Evolutionary conservation across 2,888 invertebrate species (phyloP), one percentile per base, ranked within the genome.

Genomic region (Leucoptera coffeella): DNA sequence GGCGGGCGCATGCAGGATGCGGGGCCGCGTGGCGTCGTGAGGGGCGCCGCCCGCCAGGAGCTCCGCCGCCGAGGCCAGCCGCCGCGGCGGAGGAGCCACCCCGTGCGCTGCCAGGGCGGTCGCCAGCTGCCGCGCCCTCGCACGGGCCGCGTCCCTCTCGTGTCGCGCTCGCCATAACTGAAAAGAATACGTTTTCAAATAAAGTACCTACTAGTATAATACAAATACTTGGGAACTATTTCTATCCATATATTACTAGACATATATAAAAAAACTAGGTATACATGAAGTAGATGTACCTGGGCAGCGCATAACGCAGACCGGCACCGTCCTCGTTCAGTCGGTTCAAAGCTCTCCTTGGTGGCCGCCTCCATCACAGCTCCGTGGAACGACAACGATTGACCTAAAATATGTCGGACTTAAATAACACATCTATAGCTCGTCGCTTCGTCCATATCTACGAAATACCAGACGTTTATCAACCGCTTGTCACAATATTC

Each of bases 91-190:
- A 35, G 86, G 82, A 46, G 83, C 81, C 48, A 89, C 80, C 38
- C 88, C 89, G 55, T 87, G 83, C 32, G 80, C 78, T 54, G 87
- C 87, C 61, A 91, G 74, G 47, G 87, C 83, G 50, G 85, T 86
- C 46, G 92, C 88, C 43, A 94, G 65, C 52, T 91, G 88, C 31
- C 87, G 80, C 41, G 91, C 86, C 43, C 88, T 78, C 42, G 90
- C 73, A 40, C 83, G 74, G 1, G 92, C 88, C 59, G 91, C 80
- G 53, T 92, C 91, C 40, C 94, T 74, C 51, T 94, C 91, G 50
- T 92, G 85, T 41, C 87, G 84, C 24, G 90, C 88, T 47, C 91
- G 89, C 91, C 92, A 92, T 35, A 92, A 71, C 60, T 65, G 26
- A 4, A n/a, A 19, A 12, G 3, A 12, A n/a, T 10, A 9, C n/a